phyloP scores from a whole-genome alignment of 1,140 invertebrate species.

The Anastatus disparis region DNA sequence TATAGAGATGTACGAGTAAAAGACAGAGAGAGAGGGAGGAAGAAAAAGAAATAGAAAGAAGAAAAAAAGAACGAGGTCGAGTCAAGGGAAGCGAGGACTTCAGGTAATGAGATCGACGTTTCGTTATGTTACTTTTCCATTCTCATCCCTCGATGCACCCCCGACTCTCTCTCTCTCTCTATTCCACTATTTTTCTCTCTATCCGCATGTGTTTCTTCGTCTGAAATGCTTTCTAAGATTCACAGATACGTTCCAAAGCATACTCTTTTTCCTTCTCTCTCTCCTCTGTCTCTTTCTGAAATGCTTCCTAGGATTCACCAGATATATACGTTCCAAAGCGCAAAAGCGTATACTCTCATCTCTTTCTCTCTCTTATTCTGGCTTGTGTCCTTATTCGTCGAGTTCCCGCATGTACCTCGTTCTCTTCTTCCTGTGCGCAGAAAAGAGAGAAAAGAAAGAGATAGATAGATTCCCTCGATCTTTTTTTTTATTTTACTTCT shows the following conservation, averaged over 20 bases:
- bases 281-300: slow-evolving; percentile 33
- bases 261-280: too few relatives aligned
- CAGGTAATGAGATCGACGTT: slow-evolving; percentile 68
- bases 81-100: slow-evolving; percentile 45
- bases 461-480: too few relatives aligned
- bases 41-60: slow-evolving; percentile 9
- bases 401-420: slow-evolving; percentile 19
- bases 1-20: not conserved
- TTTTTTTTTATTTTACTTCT: too few relatives aligned
- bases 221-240: slow-evolving; percentile 57
- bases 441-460: too few relatives aligned
- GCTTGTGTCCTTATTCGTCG: slow-evolving; percentile 13
- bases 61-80: slow-evolving; percentile 30
- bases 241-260: slow-evolving; percentile 46
- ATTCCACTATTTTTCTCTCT: slow-evolving; percentile 34
- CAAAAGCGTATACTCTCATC: too few relatives aligned
- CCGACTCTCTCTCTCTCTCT: slow-evolving; percentile 7
- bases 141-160: slow-evolving; percentile 55
- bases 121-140: slow-evolving; percentile 69
- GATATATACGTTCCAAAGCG: slow-evolving; percentile 14
- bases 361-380: slow-evolving; percentile 33
- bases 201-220: slow-evolving; percentile 15
- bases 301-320: slow-evolving; percentile 35
- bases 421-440: slow-evolving; percentile 24
- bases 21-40: slow-evolving; percentile 12